phyloP scores from a whole-genome alignment of 2,113 vertebrate genomes.

The Oncorhynchus clarkii region DNA sequence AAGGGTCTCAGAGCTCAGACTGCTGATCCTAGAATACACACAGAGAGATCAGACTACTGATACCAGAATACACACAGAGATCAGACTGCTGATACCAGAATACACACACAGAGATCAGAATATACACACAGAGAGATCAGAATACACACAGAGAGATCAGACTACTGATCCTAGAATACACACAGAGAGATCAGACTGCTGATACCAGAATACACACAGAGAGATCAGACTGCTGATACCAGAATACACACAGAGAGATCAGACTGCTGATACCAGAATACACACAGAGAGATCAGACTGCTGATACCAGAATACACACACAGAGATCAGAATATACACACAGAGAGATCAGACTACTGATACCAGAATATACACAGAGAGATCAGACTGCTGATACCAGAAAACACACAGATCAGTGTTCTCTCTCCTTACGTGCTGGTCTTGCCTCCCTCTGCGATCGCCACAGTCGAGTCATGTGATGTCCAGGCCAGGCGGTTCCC shows the following conservation, averaged over 20 bases:
- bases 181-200: too few species aligned
- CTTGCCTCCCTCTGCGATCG: conserved; percentile 86
- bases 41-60: too few species aligned
- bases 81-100: conserved; percentile 79
- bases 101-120: neutral
- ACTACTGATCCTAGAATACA: too few species aligned
- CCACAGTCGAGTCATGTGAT: conserved; percentile 93
- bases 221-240: too few species aligned
- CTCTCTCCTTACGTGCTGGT: conserved; percentile 66
- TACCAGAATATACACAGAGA: too few species aligned
- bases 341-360: conserved; percentile 18
- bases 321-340: conserved; percentile 12
- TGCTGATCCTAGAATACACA: conserved; percentile 68
- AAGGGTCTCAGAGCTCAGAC: conserved; percentile 83
- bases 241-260: too few species aligned
- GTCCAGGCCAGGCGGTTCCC: conserved; percentile 92
- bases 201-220: too few species aligned
- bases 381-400: too few species aligned
- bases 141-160: neutral
- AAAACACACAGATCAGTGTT: neutral
- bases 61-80: conserved; percentile 53
- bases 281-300: conserved; percentile 70
- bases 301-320: conserved; percentile 66
- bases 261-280: too few species aligned
- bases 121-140: too few species aligned